These are phyloP conservation scores for Poicephalus meyeri DNA, from an alignment of 2,113 vertebrate genomes.

Conservation along the genomic window DNA sequence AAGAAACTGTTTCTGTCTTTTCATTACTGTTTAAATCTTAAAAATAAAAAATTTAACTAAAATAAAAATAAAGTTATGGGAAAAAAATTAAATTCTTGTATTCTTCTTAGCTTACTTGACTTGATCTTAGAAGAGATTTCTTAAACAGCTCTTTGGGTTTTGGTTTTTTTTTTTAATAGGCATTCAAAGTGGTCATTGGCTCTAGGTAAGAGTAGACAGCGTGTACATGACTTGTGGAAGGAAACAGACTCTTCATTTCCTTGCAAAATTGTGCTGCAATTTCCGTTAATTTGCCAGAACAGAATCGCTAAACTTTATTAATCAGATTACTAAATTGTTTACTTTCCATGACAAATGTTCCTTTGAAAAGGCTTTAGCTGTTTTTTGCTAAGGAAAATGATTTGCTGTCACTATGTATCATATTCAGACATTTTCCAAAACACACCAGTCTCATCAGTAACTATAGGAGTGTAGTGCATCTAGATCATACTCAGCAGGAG, in stretches of 20 bases:
- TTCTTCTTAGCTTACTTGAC: not conserved
- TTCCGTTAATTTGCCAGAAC: not conserved
- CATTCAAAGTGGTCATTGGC: not conserved
- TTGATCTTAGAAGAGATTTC: not conserved
- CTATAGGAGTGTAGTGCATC: not conserved
- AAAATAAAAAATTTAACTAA: not conserved
- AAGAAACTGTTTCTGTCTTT: not conserved
- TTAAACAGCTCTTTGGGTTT: not conserved
- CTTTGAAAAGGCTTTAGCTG: not conserved
- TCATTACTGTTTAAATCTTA: not conserved
- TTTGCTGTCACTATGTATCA: not conserved
- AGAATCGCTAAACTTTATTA: not conserved
- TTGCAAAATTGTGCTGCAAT: not conserved
- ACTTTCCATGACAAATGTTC: not conserved
- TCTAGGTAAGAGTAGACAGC: not conserved
- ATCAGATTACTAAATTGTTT: not conserved
- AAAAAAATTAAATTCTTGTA: not conserved
- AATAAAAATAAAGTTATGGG: not conserved
- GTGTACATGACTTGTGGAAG: not conserved
- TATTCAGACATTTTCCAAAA: not conserved
- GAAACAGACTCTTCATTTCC: not conserved
- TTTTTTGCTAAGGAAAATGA: not conserved
- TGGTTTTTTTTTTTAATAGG: not conserved
- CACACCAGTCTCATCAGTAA: not conserved
- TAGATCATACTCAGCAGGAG: not conserved